Evolutionary conservation across 2,888 invertebrate genomes (phyloP), one percentile per base, ranked within the genome.

Genomic region (Papilio elwesi): DNA sequence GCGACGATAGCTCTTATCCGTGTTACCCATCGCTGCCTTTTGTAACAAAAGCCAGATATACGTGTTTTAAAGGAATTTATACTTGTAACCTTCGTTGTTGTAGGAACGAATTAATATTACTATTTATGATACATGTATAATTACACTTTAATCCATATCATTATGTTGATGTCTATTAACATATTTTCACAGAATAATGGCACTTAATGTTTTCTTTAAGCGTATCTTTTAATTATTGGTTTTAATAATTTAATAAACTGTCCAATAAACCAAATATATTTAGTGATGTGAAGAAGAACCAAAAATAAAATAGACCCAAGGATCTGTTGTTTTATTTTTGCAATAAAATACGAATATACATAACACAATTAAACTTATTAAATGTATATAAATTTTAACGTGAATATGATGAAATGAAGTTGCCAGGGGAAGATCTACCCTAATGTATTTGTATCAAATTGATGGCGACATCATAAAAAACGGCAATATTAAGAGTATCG

Each of bases 1-100:
- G 90, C 87, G 88, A 88, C 86, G 87, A 90, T 90, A 89, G 85
- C 87, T 85, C 85, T 88, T 93, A 92, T 92, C 92, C 88, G 76
- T 81, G 82, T 82, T 81, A 80, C 88, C 90, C 88, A 91, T 91
- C 90, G 83, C 82, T 78, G 80, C 81, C 77, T 78, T 81, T 78
- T 76, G 75, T 64, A 43, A 66, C 62, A n/a, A 62, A 8, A 63
- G 15, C 64, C 70, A 49, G 49, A 59, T 69, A 90, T 90, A 92
- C 86, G 76, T 85, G 71, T 80, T 75, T 83, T 87, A 86, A 84
- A 89, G 87, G 81, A 80, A 53, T 16, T 69, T 59, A 38, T 43
- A 43, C 10, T 59, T 59, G 36, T 57, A 43, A 43, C n/a, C 43
- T 43, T 52, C 15, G 12, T 38, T 2, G n/a, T 43, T 43, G n/a